phyloP scores from a whole-genome alignment of 2,888 invertebrate species.

The Seira musarum region DNA sequence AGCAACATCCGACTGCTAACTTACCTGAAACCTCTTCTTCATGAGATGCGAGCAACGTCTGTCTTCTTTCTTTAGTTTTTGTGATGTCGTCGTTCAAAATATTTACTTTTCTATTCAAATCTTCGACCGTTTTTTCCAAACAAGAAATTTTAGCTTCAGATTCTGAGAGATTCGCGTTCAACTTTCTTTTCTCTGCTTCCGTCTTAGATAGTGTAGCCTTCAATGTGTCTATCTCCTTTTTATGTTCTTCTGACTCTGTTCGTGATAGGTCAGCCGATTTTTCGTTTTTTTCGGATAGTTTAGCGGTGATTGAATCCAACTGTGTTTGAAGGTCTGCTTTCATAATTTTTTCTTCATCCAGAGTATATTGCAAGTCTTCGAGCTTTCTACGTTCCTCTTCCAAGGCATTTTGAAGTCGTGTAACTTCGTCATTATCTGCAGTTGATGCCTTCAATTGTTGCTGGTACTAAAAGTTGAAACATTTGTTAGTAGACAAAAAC shows the following conservation, averaged over 20 bases:
- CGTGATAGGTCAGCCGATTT: slow-evolving; percentile 21
- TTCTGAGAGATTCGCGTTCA: slow-evolving; percentile 31
- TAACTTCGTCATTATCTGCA: slow-evolving; percentile 47
- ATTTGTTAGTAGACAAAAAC: neutral
- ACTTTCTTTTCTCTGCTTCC: slow-evolving; percentile 58
- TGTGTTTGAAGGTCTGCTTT: slow-evolving; percentile 87
- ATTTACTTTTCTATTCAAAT: slow-evolving; percentile 47
- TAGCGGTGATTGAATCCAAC: slow-evolving; percentile 43
- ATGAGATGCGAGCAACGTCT: slow-evolving; percentile 4
- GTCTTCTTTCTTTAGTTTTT: slow-evolving; percentile 6
- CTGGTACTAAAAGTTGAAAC: slow-evolving; percentile 26
- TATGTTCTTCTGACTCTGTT: slow-evolving; percentile 45
- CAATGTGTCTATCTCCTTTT: slow-evolving; percentile 56
- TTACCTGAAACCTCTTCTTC: slow-evolving; percentile 18
- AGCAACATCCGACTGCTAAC: neutral
- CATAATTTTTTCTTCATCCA: slow-evolving; percentile 92
- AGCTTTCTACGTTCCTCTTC: slow-evolving; percentile 86
- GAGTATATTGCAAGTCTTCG: slow-evolving; percentile 91
- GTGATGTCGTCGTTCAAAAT: slow-evolving; percentile 1
- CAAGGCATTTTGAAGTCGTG: slow-evolving; percentile 72
- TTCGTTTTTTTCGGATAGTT: slow-evolving; percentile 33
- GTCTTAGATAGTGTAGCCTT: slow-evolving; percentile 46
- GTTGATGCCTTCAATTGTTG: slow-evolving; percentile 24
- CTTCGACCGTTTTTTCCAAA: slow-evolving; percentile 43
- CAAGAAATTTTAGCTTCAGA: slow-evolving; percentile 37